Base-by-base conservation (phyloP, 2,113 vertebrate species). In the Corythornis vintsioides region DNA sequence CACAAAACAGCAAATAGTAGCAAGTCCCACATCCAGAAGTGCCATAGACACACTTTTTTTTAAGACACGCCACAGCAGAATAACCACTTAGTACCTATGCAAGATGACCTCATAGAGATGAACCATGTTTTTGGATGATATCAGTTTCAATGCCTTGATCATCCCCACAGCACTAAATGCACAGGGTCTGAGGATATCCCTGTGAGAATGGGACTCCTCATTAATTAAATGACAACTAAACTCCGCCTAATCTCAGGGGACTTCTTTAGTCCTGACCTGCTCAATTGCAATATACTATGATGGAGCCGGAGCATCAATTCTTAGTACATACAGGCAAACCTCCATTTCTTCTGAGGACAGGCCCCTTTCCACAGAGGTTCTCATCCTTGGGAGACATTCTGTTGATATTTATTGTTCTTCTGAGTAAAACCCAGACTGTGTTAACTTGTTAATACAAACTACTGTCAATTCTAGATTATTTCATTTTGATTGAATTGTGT, bases 71-170 rank as follows among this genome's bases (percentile, higher is more conserved):
- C 92, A 76, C 1, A 80, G 85, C 50, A 77, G 79, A 88, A 86
- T 1, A 91, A 60, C 88, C 88, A 76, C 83, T 79, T 33, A 80
- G 82, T 60, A 88, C 67, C 73, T 80, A 88, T 73, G 92, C 90
- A 94, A 88, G 94, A 94, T 67, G 92, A 91, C 67, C 85, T 83
- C 88, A 50, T 75, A 78, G 61, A 87, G 89, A 74, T 93, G 91
- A 95, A 93, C 72, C 24, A 0, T 83, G 87, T 83, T 75, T 83
- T 89, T 0, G 0, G 74, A 55, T 66, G 71, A 75, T 87, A 66
- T 57, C 56, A 50, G 48, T 60, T 92, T 85, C 91, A 89, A 29
- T 65, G 88, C 79, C 72, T 89, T 85, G 64, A 83, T 75, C 89
- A 66, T 66, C 55, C 75, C 65, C 55, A 38, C 87, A 83, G 71